Base-by-base conservation (phyloP, 2,113 vertebrate species). In the Phrynosoma platyrhinos region DNA sequence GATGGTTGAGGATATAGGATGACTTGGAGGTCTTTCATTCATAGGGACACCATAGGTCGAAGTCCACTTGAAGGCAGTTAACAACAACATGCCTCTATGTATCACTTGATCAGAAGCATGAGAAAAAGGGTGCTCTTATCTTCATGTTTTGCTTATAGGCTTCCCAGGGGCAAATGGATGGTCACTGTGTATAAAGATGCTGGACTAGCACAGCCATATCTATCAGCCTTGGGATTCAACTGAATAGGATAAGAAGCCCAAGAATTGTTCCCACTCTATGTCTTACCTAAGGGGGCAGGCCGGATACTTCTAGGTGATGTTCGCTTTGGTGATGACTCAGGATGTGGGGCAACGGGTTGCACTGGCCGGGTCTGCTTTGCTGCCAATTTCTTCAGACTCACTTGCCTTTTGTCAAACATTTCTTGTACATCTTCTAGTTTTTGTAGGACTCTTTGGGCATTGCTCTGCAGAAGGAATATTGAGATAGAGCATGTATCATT, bases 281-380 rank as follows among this genome's bases (percentile, higher is more conserved):
- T 68, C 94, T 81, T 97, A 99, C 98, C 94, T 92, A 97, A 91
- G 27, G 92, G 91, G 21, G 97, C 83, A 21, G 96, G 94, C 75
- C 97, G 96, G 32, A 93, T 89, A 10, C 93, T 93, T 95, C 97
- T 98, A 18, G 97, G 95, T 18, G 98, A 96, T 40, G 96, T 95
- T 55, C 98, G 94, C 91, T 99, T 99, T 32, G 98, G 98, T 9
- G 98, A 99, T 12, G 98, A 98, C 89, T 99, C 98, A 0, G 98
- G 98, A 84, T 98, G 97, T 0, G 98, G 98, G 36, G 98, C 98
- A 23, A 99, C 98, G 0, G 98, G 98, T 82, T 99, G 98, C 40
- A 99, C 98, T 0, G 98, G 98, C 64, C 98, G 97, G 0, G 97
- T 98, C 96, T 99, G 98, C 92, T 99, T 99, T 74, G 98, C 98